Evolutionary conservation across 2,113 vertebrate genomes (phyloP).

Genomic region (Irena cyanogastra): DNA sequence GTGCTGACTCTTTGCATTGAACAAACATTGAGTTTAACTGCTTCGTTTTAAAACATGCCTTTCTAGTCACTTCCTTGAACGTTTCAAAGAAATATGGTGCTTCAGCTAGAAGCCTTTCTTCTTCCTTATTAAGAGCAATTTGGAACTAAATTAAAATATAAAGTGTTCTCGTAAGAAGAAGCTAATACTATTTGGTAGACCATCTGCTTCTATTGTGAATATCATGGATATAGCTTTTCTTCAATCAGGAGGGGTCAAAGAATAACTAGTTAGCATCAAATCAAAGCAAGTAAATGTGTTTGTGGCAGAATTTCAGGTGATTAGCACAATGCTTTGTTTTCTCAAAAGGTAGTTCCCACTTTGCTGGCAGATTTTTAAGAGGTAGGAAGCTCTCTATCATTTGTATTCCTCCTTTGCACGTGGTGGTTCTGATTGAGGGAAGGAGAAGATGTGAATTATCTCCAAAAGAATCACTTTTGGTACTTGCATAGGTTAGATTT

Average conservation of each 20-base stretch:
- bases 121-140: not conserved
- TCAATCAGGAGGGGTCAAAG: not conserved
- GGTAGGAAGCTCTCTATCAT: not conserved
- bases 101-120: constrained; percentile 21
- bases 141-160: constrained; percentile 32
- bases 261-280: not conserved
- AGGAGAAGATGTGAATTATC: not conserved
- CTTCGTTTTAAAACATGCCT: constrained; percentile 14
- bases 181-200: not conserved
- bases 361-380: not conserved
- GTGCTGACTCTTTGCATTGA: constrained; percentile 23
- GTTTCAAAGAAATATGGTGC: not conserved
- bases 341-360: not conserved
- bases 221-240: not conserved
- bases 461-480: not conserved
- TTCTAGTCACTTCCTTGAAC: constrained; percentile 13
- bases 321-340: not conserved
- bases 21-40: constrained; percentile 28
- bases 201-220: constrained; percentile 6
- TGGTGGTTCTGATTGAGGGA: not conserved
- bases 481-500: not conserved
- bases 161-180: not conserved
- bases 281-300: not conserved
- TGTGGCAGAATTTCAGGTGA: not conserved
- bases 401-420: not conserved